phyloP scores from a whole-genome alignment of 2,888 invertebrate species.

The Sinhomidia bicolor region DNA sequence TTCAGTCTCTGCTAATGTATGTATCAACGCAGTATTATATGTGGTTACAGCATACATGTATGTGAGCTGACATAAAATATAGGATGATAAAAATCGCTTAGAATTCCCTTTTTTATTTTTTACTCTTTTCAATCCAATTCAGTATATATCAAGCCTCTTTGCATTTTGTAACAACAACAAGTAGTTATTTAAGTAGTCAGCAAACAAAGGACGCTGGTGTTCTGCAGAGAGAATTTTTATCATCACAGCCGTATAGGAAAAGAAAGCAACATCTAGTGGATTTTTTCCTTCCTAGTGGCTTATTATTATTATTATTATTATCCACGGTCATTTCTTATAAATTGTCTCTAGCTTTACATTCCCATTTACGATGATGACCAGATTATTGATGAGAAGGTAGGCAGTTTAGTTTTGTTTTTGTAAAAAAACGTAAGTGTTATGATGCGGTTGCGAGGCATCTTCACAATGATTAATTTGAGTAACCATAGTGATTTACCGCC shows the following conservation, averaged over 20 bases:
- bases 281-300: background rate
- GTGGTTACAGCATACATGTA: constrained; percentile 5
- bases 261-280: background rate
- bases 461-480: background rate
- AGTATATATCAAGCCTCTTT: background rate
- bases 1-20: background rate
- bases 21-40: background rate
- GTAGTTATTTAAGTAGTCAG: background rate
- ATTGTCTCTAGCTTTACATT: background rate
- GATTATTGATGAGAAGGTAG: background rate
- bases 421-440: background rate
- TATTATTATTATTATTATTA: background rate
- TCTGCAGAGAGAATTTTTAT: background rate
- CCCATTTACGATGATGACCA: background rate
- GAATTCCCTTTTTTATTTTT: background rate
- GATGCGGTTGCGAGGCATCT: background rate
- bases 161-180: background rate
- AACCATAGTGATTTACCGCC: background rate
- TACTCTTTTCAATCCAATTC: background rate
- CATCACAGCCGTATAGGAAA: background rate
- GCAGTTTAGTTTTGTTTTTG: too few relatives aligned
- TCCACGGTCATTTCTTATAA: background rate
- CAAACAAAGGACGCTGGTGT: background rate
- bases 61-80: background rate
- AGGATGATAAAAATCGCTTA: background rate